A percentile compares a stretch with the other conserved stretches of the same genome.
Conservation (phyloP, 1,140 invertebrate species). For the Sipha flava region DNA sequence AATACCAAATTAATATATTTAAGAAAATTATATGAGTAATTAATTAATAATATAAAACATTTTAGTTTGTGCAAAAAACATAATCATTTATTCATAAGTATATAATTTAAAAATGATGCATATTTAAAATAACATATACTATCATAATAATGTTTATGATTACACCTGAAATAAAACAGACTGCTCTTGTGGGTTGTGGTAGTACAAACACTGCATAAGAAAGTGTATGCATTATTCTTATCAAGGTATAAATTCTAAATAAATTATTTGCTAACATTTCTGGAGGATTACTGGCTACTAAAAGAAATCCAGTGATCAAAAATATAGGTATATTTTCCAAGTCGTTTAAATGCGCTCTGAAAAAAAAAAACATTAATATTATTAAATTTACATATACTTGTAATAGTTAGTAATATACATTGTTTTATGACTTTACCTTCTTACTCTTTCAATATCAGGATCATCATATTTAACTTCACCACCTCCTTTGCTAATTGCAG, state of each 20-base stretch:
- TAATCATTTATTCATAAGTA: neutral
- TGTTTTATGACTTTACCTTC: conserved; percentile 35
- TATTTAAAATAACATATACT: conserved; percentile 34
- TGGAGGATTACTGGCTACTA: conserved; percentile 53
- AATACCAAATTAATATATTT: neutral
- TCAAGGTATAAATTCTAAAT: conserved; percentile 52
- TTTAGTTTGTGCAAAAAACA: neutral
- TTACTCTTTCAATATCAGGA: conserved; percentile 40
- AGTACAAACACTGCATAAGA: conserved; percentile 52
- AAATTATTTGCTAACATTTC: conserved; percentile 47
- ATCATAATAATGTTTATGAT: conserved; percentile 47
- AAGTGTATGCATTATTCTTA: conserved; percentile 55
- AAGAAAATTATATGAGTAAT: too few relatives aligned
- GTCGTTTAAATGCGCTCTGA: conserved; percentile 63
- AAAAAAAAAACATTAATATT: conserved; percentile 23
- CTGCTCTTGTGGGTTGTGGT: conserved; percentile 51
- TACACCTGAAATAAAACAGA: conserved; percentile 46
- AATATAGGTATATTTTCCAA: conserved; percentile 66
- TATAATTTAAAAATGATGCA: conserved; percentile 14
- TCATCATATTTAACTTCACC: conserved; percentile 38
- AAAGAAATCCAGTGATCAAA: conserved; percentile 53
- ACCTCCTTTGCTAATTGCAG: conserved; percentile 1
- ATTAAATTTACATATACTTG: neutral
- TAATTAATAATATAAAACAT: neutral
- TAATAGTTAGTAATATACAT: neutral